Evolutionary conservation across 1,140 invertebrate species (phyloP), one percentile per base, ranked within the genome.

Genomic region (Plectus sambesii): DNA sequence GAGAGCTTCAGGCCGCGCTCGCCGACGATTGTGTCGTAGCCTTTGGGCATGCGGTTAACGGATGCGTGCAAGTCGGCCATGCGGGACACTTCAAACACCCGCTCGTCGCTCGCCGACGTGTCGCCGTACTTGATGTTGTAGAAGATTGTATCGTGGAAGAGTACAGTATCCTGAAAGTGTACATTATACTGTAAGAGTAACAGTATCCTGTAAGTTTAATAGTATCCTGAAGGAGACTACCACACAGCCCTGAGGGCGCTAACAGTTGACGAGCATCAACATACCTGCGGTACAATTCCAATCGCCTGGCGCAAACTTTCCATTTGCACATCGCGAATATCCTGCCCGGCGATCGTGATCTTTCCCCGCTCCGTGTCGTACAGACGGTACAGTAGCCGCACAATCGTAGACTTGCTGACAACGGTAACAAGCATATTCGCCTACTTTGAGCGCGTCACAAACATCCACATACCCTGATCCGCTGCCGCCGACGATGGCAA

Each of bases 81-180:
- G 69, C 81, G 79, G 1, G 90, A 82, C 0, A 88, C 90, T 59
- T 82, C 73, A 54, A 81, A 78, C 9, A 66, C 65, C 46, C 60
- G 33, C 29, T 87, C 80, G 5, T 75, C 60, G 0, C 78, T 69
- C 59, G 80, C 82, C 2, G 69, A 70, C 22, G 94, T 73, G 72
- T 96, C 82, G 15, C 93, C 93, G 70, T 99, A 99, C 53, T 85
- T 80, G 6, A 99, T 75, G 74, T 99, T 99, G 70, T 98, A 85
- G 60, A 79, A 80, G 42, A 99, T 92, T 6, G 88, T 89, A 61
- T 98, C 87, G 70, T 99, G 87, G 70, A 99, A 99, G 5, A 99
- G 72, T 19, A 98, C 90, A 33, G 85, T 87, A 71, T 99, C 92
- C 81, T 97, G 90, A 27, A 55, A 60, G 41, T 42, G 19, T 35